These are phyloP conservation scores for Apostichopus japonicus DNA, from an alignment of 35 echinoderm and acorn worm species.

Conservation along the genomic window DNA sequence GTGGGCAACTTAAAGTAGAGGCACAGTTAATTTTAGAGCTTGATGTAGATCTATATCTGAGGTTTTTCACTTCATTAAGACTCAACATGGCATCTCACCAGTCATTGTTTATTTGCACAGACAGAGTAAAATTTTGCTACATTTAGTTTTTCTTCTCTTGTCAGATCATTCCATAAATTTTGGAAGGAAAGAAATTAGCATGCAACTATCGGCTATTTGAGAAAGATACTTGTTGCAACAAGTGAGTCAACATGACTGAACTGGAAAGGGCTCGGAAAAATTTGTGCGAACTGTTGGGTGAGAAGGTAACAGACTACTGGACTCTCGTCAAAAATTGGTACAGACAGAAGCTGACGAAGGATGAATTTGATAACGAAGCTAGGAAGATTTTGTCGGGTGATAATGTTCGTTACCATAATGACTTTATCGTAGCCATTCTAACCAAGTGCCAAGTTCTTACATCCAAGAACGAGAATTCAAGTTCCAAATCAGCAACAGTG, in stretches of 20 bases:
- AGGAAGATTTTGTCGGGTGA: conserved; percentile 66
- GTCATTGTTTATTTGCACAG: too few species aligned
- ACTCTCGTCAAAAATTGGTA: conserved; percentile 60
- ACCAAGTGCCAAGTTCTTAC: conserved; percentile 78
- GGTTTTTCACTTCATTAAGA: too few species aligned
- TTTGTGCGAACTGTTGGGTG: conserved; percentile 20
- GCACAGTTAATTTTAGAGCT: too few species aligned
- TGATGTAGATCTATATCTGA: too few species aligned
- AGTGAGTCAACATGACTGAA: conserved; percentile 28
- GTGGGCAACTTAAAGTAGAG: too few species aligned
- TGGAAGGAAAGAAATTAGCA: too few species aligned
- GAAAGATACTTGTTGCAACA: too few species aligned
- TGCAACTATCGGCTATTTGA: too few species aligned
- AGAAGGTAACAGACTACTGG: conserved; percentile 49
- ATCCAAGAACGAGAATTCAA: conserved; percentile 34
- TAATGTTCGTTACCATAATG: conserved; percentile 86
- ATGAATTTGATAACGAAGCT: conserved; percentile 91
- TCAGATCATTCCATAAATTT: too few species aligned
- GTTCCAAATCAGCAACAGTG: conserved; percentile 40
- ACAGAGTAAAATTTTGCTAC: too few species aligned
- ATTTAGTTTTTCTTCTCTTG: too few species aligned
- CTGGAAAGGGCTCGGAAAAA: conserved; percentile 49
- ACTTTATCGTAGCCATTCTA: conserved; percentile 86
- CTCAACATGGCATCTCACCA: too few species aligned
- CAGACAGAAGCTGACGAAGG: conserved; percentile 74